Conservation (phyloP, 2,797 vertebrate species). For the Eleutherodactylus coqui region DNA sequence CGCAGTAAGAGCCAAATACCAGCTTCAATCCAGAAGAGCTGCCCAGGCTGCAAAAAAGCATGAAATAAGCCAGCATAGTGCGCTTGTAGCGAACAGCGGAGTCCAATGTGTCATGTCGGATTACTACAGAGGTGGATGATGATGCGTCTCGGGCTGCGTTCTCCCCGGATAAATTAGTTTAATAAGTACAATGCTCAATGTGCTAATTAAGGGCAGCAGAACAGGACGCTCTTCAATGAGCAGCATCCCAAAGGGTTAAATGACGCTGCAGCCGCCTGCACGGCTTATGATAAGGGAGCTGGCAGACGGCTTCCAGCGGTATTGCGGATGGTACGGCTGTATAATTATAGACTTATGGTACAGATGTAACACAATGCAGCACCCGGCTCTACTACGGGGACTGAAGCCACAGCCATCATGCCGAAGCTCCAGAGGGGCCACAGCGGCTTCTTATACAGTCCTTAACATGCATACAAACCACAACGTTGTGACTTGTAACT, state of each 20-base stretch:
- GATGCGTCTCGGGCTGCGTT: neutral
- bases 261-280: neutral
- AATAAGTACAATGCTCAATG: slow-evolving; percentile 12
- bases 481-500: neutral
- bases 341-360: neutral
- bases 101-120: neutral
- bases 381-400: neutral
- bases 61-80: neutral
- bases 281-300: neutral
- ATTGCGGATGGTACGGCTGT: neutral
- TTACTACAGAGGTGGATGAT: neutral
- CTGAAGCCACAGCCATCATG: neutral
- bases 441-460: too few species aligned
- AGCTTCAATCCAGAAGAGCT: neutral
- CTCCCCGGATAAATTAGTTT: neutral
- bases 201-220: neutral
- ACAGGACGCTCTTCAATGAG: neutral
- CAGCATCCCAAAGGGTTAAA: neutral
- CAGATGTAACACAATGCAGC: neutral
- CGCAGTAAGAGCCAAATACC: neutral
- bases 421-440: neutral
- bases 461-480: too few species aligned
- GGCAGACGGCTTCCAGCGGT: neutral
- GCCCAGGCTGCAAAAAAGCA: neutral
- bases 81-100: too few species aligned